Percentiles rank a stretch among this genome's conserved stretches.
Conservation (phyloP, 2,113 vertebrate genomes). For the Vulpes ferrilata region DNA sequence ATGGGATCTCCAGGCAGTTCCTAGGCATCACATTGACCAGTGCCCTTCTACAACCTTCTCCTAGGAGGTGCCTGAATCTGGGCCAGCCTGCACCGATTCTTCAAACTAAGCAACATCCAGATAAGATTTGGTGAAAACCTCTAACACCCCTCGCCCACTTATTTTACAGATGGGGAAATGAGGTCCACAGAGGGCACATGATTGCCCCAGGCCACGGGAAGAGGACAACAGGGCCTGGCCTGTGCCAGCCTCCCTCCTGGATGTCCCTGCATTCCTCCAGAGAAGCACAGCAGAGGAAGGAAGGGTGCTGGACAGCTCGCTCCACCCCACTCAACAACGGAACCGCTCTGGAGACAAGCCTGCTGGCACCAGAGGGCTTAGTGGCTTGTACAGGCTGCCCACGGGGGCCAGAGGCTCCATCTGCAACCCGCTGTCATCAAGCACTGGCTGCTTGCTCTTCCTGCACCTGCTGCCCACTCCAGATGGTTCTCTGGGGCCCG, state of each 20-base stretch:
- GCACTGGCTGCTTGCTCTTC: neutral
- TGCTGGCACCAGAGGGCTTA: neutral
- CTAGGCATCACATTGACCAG: accelerated
- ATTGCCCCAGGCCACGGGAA: neutral
- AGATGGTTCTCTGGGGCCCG: neutral
- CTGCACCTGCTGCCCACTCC: neutral
- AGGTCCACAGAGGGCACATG: neutral
- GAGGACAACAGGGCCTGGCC: accelerated
- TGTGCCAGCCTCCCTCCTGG: neutral
- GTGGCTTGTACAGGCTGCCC: neutral
- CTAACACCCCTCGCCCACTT: accelerated
- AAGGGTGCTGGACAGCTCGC: too few relatives aligned
- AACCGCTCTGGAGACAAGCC: neutral
- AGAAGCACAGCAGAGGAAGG: accelerated
- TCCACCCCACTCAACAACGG: neutral
- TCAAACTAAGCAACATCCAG: neutral
- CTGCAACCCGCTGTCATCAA: accelerated
- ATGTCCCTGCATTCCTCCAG: neutral
- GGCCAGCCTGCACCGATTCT: neutral
- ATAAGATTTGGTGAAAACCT: neutral
- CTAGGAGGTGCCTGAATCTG: neutral
- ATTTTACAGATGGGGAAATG: neutral
- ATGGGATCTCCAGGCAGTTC: neutral
- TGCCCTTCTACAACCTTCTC: neutral
- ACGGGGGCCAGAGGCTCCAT: accelerated